Evolutionary conservation across 2,797 vertebrate species (phyloP).

Genomic region (Craterocephalus amniculus): DNA sequence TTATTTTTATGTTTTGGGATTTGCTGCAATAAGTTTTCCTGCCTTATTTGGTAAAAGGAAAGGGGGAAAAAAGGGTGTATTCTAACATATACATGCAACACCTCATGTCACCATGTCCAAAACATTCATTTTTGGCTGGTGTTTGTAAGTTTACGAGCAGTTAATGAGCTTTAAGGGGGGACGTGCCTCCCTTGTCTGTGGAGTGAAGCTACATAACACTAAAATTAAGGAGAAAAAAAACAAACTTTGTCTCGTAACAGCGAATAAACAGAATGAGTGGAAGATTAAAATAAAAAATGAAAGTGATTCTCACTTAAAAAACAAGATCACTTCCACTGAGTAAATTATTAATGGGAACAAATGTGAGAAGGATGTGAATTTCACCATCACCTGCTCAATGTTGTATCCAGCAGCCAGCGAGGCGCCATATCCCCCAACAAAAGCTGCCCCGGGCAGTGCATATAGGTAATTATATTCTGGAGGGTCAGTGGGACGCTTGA

Average conservation of each 20-base stretch:
- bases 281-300: neutral
- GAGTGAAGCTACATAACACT: neutral
- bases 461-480: constrained; percentile 86
- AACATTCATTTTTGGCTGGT: neutral
- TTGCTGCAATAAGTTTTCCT: too few relatives aligned
- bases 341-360: neutral
- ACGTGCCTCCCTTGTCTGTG: neutral
- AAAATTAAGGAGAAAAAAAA: neutral
- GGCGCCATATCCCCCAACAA: constrained; percentile 82
- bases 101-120: neutral
- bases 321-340: neutral
- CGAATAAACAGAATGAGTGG: neutral
- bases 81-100: neutral
- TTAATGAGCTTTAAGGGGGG: neutral
- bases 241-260: too few relatives aligned
- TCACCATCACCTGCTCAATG: constrained; percentile 77
- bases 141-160: neutral
- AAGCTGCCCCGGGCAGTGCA: constrained; percentile 74
- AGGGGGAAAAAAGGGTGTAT: neutral
- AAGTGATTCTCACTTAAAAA: neutral
- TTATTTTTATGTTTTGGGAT: too few relatives aligned
- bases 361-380: neutral
- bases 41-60: too few relatives aligned
- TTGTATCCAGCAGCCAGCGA: constrained; percentile 73
- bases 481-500: constrained; percentile 86